phyloP scores from a whole-genome alignment of 2,797 vertebrate genomes.

The Hippoglossus hippoglossus region DNA sequence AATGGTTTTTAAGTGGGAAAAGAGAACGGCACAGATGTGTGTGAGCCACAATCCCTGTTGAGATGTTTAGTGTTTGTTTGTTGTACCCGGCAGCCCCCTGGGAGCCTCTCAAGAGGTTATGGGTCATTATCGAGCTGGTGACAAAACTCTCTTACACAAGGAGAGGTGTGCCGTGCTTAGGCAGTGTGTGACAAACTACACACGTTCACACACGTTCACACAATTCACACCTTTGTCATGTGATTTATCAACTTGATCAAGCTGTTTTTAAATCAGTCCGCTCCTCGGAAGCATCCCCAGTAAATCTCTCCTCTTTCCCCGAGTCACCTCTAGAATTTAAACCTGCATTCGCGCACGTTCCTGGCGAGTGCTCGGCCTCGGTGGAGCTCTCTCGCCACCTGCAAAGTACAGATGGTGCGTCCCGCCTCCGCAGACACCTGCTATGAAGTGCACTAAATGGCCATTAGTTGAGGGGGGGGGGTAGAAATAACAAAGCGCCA shows the following conservation, averaged over 20 bases:
- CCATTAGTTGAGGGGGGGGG: constrained; percentile 71
- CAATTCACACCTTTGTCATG: constrained; percentile 8
- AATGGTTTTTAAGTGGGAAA: constrained; percentile 67
- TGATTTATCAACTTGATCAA: not conserved
- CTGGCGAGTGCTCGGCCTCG: constrained; percentile 41
- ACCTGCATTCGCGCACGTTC: constrained; percentile 7
- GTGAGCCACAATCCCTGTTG: constrained; percentile 54
- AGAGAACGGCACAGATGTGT: constrained; percentile 56
- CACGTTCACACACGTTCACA: constrained; percentile 18
- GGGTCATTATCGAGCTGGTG: constrained; percentile 79
- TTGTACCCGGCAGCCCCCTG: constrained; percentile 56
- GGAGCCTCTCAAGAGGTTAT: constrained; percentile 65
- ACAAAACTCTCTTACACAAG: constrained; percentile 58
- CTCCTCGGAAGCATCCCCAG: not conserved
- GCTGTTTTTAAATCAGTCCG: not conserved
- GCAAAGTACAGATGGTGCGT: constrained; percentile 81
- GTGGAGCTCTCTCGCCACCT: constrained; percentile 70
- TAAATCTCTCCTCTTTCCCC: not conserved
- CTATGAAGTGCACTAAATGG: constrained; percentile 78
- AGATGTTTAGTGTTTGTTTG: constrained; percentile 81
- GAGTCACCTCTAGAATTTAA: constrained; percentile 13
- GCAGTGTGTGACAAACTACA: constrained; percentile 59
- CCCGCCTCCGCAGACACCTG: constrained; percentile 82
- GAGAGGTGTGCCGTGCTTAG: constrained; percentile 57
- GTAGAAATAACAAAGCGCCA: constrained; percentile 73